Evolutionary conservation across 2,797 vertebrate genomes (phyloP), one percentile per base, ranked within the genome.

Genomic region (Euphonia xanthogaster): DNA sequence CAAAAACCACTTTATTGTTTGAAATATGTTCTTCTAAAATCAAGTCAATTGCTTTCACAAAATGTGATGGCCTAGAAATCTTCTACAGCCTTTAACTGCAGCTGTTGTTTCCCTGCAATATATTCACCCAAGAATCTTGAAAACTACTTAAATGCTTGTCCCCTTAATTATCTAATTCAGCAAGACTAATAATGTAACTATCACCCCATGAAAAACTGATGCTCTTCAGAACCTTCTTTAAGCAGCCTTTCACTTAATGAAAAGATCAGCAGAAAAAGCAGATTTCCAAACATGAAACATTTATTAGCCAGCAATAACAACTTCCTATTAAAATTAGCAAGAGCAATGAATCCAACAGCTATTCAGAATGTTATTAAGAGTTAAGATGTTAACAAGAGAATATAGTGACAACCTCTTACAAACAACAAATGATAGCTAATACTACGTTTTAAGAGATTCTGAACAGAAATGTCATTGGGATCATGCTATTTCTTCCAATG

Each of bases 201-300:
- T 50, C 51, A 83, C 10, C 31, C 75, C 65, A 35, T 35, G 30
- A 83, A 94, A 93, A 94, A 51, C 3, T 18, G 35, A 75, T 58
- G 35, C 21, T 72, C 72, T 86, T 86, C 58, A 90, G 62, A 84
- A 86, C 9, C 28, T 88, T 6, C 61, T 88, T 88, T 88, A 91
- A 86, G 39, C 20, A 91, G 50, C 39, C 79, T 80, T 89, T 81
- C 45, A 60, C 53, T 67, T 88, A 68, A 89, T 89, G 53, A 91
- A 94, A 94, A 93, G 48, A 91, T 70, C 27, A 85, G 53, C 71
- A 90, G 60, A 91, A 92, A 58, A 72, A 88, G 14, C 33, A 89
- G 50, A 86, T 90, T 77, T 90, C 45, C 73, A 80, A 93, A 86
- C 62, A 93, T 66, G 65, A 90, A 94, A 83, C 50, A 91, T 91